Evolutionary conservation across 2,888 invertebrate genomes (phyloP).

Genomic region (Eristalis tenax): DNA sequence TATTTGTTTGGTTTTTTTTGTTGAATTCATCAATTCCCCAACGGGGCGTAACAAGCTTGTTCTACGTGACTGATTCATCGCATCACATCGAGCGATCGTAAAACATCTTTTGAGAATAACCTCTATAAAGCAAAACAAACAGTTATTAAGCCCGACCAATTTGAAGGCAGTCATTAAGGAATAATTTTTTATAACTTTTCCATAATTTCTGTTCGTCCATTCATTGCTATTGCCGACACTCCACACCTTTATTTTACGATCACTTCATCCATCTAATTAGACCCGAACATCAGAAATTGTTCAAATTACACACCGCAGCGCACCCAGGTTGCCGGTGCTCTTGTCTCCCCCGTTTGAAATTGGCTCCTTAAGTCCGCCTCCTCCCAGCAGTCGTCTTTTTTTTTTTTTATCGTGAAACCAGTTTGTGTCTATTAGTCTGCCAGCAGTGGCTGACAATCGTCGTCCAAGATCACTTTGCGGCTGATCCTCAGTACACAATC

Average conservation of each 20-base stretch:
- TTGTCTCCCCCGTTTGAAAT: neutral
- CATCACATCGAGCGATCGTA: neutral
- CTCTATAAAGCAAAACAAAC: neutral
- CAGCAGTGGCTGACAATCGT: neutral
- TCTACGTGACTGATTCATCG: slow-evolving; percentile 21
- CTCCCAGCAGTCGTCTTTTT: slow-evolving; percentile 14
- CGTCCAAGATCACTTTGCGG: slow-evolving; percentile 16
- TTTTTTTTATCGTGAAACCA: slow-evolving; percentile 39
- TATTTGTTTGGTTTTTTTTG: neutral
- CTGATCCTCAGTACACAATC: slow-evolving; percentile 4
- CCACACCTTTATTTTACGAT: slow-evolving; percentile 36
- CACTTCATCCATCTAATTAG: slow-evolving; percentile 30
- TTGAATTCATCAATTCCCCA: neutral
- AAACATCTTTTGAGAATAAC: neutral
- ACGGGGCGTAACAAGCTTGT: slow-evolving; percentile 9
- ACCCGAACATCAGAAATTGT: slow-evolving; percentile 36
- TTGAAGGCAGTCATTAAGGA: neutral
- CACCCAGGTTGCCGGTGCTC: neutral
- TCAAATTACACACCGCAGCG: slow-evolving; percentile 24
- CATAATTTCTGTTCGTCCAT: slow-evolving; percentile 22
- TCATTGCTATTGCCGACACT: slow-evolving; percentile 1
- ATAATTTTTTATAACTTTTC: slow-evolving; percentile 10
- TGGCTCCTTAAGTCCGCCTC: slow-evolving; percentile 21
- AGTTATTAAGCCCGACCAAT: neutral
- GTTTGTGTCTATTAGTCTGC: slow-evolving; percentile 25